Base-by-base conservation (phyloP, 2,888 invertebrate genomes). In the Drosophila putrida region DNA sequence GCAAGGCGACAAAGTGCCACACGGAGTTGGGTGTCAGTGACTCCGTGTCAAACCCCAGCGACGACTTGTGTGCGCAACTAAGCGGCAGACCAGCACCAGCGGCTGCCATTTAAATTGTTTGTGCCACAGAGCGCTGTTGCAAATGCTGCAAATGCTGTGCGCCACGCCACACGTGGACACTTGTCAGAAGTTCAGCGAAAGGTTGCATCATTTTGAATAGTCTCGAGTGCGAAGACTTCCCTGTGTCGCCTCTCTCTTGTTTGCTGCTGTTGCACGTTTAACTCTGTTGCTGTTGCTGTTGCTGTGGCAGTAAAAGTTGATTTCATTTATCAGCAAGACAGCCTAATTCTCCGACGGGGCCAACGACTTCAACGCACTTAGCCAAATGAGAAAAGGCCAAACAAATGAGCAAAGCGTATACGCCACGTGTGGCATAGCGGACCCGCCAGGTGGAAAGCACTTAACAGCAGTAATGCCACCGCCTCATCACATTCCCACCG, bases 311-410 rank as follows among this genome's bases (percentile, higher is more conserved):
- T 58, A 58, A 69, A 69, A 66, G 76, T 72, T 78, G 75, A 78
- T 78, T 79, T 78, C 63, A 82, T 82, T 82, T 82, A 80, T 71
- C 85, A 71, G 46, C 57, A 25, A 58, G 58, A 72, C 78, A 78
- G 85, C 85, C 82, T 85, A 85, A 82, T 82, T 76, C 85, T 68
- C 72, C 63, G 75, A 71, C 68, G 71, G 50, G 82, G 79, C 72
- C 85, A 79, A 82, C 85, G 80, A 82, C 82, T 86, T 80, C 86
- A 84, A 78, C 88, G 89, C 90, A 90, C 90, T 90, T 90, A 90
- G 87, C 88, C 84, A 90, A 90, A 90, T 90, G 90, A 86, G 87
- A 64, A 78, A 76, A 68, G 74, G 39, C 58, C 72, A 69, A 74
- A 76, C 80, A 84, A 82, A 83, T 89, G 90, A 86, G 89, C 90